Percentiles rank a stretch among this genome's conserved stretches.
Evolutionary conservation across 2,888 invertebrate genomes (phyloP).

Genomic region (Ptycholaimellus sp.): DNA sequence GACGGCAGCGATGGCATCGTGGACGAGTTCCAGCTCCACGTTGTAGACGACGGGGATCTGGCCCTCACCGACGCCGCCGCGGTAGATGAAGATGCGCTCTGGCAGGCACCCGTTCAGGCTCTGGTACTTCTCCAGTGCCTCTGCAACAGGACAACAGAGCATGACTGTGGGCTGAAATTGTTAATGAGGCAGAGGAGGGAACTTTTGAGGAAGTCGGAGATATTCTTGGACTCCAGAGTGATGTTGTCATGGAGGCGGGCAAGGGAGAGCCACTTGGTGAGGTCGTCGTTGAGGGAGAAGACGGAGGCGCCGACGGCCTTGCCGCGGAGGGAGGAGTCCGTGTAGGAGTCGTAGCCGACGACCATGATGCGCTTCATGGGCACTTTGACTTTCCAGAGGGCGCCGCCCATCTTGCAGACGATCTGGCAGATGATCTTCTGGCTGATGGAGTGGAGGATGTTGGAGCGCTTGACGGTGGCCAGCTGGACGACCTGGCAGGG

Average conservation of each 20-base stretch:
- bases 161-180: too few species aligned
- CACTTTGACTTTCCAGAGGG: conserved; percentile 54
- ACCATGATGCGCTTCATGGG: conserved; percentile 45
- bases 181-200: too few species aligned
- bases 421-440: conserved; percentile 78
- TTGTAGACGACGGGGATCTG: conserved; percentile 46
- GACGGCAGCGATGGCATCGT: conserved; percentile 10
- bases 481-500: conserved; percentile 31
- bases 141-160: too few species aligned
- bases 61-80: conserved; percentile 82
- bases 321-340: conserved; percentile 44
- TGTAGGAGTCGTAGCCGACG: conserved; percentile 61
- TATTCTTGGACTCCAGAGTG: conserved; percentile 49
- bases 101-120: conserved; percentile 45
- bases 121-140: conserved; percentile 39
- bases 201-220: conserved; percentile 30
- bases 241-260: conserved; percentile 48
- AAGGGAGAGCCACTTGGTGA: conserved; percentile 47
- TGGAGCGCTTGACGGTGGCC: conserved; percentile 37
- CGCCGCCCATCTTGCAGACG: conserved; percentile 71
- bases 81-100: conserved; percentile 54
- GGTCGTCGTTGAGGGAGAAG: conserved; percentile 45
- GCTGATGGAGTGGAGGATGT: conserved; percentile 50
- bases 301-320: conserved; percentile 57
- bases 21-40: conserved; percentile 44